Percentiles rank a stretch among this genome's conserved stretches.
Evolutionary conservation across 35 echinoderm and acorn worm species (phyloP).

Genomic region (Lytechinus variegatus): DNA sequence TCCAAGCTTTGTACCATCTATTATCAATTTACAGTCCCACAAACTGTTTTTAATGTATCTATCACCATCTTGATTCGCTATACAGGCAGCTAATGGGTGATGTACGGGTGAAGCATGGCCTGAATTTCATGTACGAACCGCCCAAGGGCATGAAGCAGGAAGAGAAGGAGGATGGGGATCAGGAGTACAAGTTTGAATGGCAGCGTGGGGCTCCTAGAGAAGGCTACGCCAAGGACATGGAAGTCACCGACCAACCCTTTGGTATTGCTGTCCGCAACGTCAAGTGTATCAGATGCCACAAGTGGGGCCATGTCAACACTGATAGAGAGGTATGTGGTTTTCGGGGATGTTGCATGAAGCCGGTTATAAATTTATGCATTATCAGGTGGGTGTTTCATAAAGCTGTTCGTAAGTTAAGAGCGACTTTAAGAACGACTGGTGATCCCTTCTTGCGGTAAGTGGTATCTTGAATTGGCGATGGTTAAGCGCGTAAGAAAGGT

Average conservation of each 20-base stretch:
- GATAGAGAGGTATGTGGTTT: conserved; percentile 84
- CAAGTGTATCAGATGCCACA: conserved; percentile 87
- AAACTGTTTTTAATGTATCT: not conserved
- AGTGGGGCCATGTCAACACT: conserved; percentile 97
- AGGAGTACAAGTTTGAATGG: conserved; percentile 95
- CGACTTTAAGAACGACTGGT: too few species aligned
- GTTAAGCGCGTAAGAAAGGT: too few species aligned
- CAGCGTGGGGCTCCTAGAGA: conserved; percentile 81
- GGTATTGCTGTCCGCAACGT: conserved; percentile 92
- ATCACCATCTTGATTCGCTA: not conserved
- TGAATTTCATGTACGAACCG: conserved; percentile 97
- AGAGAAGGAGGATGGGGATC: conserved; percentile 66
- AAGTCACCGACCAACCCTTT: conserved; percentile 72
- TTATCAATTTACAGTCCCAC: not conserved
- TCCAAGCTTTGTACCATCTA: too few species aligned
- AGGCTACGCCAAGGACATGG: conserved; percentile 79
- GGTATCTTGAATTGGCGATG: too few species aligned
- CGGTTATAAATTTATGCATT: too few species aligned
- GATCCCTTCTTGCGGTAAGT: too few species aligned
- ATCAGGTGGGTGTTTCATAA: too few species aligned
- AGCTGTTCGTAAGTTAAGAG: too few species aligned
- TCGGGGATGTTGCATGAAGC: too few species aligned
- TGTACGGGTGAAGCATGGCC: conserved; percentile 95
- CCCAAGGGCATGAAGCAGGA: conserved; percentile 88
- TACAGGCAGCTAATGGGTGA: conserved; percentile 94